Evolutionary conservation across 2,113 vertebrate species (phyloP).

Genomic region (Aphyosemion australe): DNA sequence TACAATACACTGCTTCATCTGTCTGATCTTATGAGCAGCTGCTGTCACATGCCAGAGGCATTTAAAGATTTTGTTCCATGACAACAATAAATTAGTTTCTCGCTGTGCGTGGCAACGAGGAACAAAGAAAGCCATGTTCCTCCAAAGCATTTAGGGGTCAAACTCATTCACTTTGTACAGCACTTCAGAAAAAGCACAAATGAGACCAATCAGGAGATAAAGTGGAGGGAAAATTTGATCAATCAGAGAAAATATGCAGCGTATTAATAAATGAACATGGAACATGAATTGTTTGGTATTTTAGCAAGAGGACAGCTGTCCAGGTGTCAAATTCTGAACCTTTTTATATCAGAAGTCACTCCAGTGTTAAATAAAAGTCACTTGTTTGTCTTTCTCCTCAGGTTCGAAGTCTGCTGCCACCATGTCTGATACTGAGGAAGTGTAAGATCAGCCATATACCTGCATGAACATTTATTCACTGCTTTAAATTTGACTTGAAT

Average conservation of each 20-base stretch:
- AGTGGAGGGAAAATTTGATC: too few relatives aligned
- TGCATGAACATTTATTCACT: too few relatives aligned
- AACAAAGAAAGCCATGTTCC: too few relatives aligned
- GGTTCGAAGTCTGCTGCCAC: conserved; percentile 75
- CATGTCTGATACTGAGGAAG: conserved; percentile 94
- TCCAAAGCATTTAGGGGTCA: too few relatives aligned
- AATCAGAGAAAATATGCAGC: background rate
- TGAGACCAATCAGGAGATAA: too few relatives aligned
- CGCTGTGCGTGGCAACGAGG: too few relatives aligned
- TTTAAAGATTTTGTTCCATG: background rate
- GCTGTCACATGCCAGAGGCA: too few relatives aligned
- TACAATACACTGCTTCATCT: background rate
- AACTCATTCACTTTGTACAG: too few relatives aligned
- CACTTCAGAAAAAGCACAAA: too few relatives aligned
- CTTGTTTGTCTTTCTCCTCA: conserved; percentile 43
- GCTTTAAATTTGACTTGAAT: background rate
- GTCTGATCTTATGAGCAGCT: background rate
- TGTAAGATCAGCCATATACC: conserved; percentile 86
- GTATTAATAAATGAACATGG: too few relatives aligned
- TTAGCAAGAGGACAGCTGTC: background rate
- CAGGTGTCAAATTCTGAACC: conserved; percentile 4
- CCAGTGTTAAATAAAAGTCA: background rate
- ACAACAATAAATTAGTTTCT: background rate
- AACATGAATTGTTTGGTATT: background rate
- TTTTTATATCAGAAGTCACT: background rate